phyloP scores from a whole-genome alignment of 2,113 vertebrate genomes.

The Scartelaos histophorus region DNA sequence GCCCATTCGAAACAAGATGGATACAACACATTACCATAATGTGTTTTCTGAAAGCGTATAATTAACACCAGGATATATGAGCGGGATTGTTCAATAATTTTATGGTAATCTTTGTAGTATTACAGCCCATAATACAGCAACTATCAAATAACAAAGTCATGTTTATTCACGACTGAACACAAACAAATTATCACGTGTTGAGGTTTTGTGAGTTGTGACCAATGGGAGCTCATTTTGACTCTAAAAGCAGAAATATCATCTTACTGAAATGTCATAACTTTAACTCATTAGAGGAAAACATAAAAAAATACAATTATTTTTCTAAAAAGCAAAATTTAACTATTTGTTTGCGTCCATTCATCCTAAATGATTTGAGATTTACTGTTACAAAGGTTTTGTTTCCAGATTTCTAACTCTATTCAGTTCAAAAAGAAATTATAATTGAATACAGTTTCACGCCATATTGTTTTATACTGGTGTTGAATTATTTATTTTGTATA shows the following conservation, averaged over 20 bases:
- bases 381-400: too few species aligned
- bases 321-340: too few species aligned
- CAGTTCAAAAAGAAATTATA: too few species aligned
- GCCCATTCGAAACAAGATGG: slow-evolving; percentile 10
- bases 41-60: slow-evolving; percentile 7
- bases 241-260: background rate
- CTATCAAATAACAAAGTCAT: background rate
- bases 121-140: background rate
- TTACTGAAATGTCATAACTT: background rate
- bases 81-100: slow-evolving; percentile 8
- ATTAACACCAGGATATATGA: slow-evolving; percentile 9
- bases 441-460: too few species aligned
- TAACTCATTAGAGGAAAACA: background rate
- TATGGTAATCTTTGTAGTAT: slow-evolving; percentile 7
- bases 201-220: background rate
- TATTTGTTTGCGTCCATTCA: too few species aligned
- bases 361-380: too few species aligned
- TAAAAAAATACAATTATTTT: too few species aligned
- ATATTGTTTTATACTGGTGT: background rate
- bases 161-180: background rate
- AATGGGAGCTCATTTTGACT: background rate
- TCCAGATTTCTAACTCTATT: too few species aligned
- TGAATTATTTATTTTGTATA: background rate
- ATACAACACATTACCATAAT: slow-evolving; percentile 10
- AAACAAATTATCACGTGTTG: background rate